Conservation (phyloP, 1,140 invertebrate genomes). For the Pararge aegeria region DNA sequence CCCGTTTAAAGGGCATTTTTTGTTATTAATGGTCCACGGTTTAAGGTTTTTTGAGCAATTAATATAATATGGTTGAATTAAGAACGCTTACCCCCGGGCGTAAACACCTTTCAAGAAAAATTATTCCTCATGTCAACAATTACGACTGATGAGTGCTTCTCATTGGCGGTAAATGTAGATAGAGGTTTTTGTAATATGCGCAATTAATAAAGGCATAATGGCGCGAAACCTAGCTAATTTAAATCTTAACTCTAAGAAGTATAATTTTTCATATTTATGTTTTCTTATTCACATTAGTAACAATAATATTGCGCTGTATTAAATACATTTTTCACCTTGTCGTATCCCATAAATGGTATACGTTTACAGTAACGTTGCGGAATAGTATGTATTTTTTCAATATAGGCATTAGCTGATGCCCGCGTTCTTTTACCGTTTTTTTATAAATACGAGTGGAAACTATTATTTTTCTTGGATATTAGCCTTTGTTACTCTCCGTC, state of each 20-base stretch:
- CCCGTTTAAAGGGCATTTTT: slow-evolving; percentile 45
- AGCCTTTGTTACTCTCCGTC: too few relatives aligned
- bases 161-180: slow-evolving; percentile 2
- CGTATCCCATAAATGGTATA: too few relatives aligned
- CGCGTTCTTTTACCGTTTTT: too few relatives aligned
- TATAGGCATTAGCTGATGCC: too few relatives aligned
- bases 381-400: too few relatives aligned
- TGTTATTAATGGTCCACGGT: slow-evolving; percentile 63
- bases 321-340: too few relatives aligned
- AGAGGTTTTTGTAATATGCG: neutral
- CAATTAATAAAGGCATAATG: neutral
- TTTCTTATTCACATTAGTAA: too few relatives aligned
- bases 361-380: too few relatives aligned
- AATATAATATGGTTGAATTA: slow-evolving; percentile 30
- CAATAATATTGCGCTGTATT: too few relatives aligned
- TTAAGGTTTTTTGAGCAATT: slow-evolving; percentile 35
- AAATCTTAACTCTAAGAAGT: neutral
- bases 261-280: neutral
- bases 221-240: neutral
- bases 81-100: slow-evolving; percentile 47
- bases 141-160: slow-evolving; percentile 13
- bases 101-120: slow-evolving; percentile 43
- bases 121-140: slow-evolving; percentile 25
- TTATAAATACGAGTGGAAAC: too few relatives aligned
- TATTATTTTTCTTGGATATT: too few relatives aligned